Percentiles rank a stretch among this genome's conserved stretches.
phyloP scores from a whole-genome alignment of 2,888 invertebrate species.

The Ommatoiulus sabulosus region DNA sequence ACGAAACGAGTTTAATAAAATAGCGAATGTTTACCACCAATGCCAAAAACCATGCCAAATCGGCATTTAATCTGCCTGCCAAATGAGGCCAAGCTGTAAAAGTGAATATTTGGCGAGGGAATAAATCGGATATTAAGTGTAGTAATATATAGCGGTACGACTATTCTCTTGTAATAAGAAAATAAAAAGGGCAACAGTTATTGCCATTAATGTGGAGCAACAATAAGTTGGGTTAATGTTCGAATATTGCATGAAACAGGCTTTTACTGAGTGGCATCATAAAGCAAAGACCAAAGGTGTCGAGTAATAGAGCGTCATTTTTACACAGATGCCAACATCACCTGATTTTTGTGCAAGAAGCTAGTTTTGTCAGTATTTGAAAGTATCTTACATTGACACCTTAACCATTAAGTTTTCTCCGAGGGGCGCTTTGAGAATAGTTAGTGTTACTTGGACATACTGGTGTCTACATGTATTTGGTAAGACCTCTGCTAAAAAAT shows the following conservation, averaged over 20 bases:
- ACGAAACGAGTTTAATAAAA: not conserved
- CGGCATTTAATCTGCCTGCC: not conserved
- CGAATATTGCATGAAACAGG: not conserved
- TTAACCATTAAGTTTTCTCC: no score
- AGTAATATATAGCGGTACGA: not conserved
- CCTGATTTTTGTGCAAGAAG: no score
- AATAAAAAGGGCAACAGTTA: not conserved
- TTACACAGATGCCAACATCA: no score
- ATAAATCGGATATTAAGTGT: slow-evolving; percentile 1
- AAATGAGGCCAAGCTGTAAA: slow-evolving; percentile 26
- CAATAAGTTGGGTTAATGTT: not conserved
- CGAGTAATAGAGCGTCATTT: no score
- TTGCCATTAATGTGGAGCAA: not conserved
- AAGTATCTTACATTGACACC: no score
- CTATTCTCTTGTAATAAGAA: not conserved
- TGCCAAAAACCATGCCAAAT: not conserved
- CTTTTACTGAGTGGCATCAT: no score
- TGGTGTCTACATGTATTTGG: no score
- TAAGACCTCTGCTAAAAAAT: no score
- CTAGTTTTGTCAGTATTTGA: no score
- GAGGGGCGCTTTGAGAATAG: no score
- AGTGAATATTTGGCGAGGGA: not conserved
- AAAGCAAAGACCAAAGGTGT: no score
- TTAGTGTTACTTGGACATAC: no score
- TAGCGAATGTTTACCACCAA: not conserved